Evolutionary conservation across 2,888 invertebrate genomes (phyloP).

Genomic region (Hypena proboscidalis): DNA sequence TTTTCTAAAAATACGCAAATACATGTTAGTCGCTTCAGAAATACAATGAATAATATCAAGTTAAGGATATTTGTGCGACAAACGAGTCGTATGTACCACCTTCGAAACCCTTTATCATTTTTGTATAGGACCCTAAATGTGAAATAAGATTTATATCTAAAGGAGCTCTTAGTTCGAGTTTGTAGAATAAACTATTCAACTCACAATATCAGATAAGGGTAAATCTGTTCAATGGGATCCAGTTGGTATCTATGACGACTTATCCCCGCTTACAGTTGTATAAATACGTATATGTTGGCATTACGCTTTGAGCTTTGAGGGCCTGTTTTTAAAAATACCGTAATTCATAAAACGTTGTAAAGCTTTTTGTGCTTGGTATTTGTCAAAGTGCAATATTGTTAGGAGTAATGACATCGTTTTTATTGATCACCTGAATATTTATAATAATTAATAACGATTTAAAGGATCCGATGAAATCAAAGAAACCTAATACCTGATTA

Average conservation of each 20-base stretch:
- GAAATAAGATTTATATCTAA: constrained; percentile 67
- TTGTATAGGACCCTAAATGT: constrained; percentile 42
- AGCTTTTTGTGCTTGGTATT: no score
- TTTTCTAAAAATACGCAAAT: no score
- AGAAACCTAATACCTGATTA: no score
- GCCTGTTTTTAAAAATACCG: constrained; percentile 11
- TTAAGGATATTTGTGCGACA: constrained; percentile 17
- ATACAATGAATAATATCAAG: constrained; percentile 1
- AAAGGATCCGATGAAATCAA: no score
- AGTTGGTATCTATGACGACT: constrained; percentile 72
- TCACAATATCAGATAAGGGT: constrained; percentile 75
- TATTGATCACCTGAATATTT: no score
- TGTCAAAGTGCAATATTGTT: no score
- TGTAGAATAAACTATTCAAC: constrained; percentile 74
- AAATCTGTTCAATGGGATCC: constrained; percentile 74
- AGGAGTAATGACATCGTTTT: no score
- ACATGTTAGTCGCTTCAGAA: neutral
- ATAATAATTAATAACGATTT: no score
- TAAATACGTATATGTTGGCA: constrained; percentile 29
- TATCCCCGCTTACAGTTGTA: constrained; percentile 49
- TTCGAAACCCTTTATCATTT: constrained; percentile 38
- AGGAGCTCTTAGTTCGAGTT: constrained; percentile 59
- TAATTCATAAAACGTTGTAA: constrained; percentile 18
- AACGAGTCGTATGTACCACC: constrained; percentile 18
- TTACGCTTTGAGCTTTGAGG: constrained; percentile 37